phyloP scores from a whole-genome alignment of 2,797 vertebrate genomes.

The Dallia pectoralis region DNA sequence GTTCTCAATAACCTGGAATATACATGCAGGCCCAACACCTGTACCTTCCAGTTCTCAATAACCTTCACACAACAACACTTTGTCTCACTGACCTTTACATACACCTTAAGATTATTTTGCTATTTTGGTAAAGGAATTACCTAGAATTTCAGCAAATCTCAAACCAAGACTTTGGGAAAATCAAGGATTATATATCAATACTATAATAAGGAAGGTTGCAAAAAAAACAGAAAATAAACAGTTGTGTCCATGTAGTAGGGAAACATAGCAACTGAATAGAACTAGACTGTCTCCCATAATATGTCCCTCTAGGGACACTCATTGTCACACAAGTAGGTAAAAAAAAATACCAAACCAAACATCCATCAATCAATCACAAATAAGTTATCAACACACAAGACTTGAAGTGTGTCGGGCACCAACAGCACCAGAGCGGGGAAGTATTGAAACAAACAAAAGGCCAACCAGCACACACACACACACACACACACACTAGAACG shows the following conservation, averaged over 20 bases:
- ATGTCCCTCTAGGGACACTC: constrained; percentile 27
- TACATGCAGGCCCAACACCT: too few species aligned
- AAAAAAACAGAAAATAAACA: constrained; percentile 43
- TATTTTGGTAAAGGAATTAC: constrained; percentile 52
- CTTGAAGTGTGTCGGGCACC: constrained; percentile 55
- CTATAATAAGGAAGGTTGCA: constrained; percentile 59
- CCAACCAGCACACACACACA: constrained; percentile 49
- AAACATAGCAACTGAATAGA: constrained; percentile 53
- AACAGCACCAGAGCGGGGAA: constrained; percentile 55
- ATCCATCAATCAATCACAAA: constrained; percentile 69
- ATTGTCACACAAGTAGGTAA: constrained; percentile 41
- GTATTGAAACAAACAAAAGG: constrained; percentile 44
- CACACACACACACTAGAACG: constrained; percentile 37
- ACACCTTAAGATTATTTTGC: constrained; percentile 53
- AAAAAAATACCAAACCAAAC: constrained; percentile 45
- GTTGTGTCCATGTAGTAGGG: constrained; percentile 45
- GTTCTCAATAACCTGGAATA: background rate
- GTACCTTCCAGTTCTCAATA: background rate
- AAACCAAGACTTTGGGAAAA: too few species aligned
- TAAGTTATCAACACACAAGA: constrained; percentile 73
- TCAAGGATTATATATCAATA: too few species aligned
- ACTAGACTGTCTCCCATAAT: constrained; percentile 48
- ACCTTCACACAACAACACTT: constrained; percentile 26
- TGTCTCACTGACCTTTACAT: too few species aligned
- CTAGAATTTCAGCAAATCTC: too few species aligned